Percentiles rank a stretch among this genome's conserved stretches.
phyloP scores from a whole-genome alignment of 2,888 invertebrate genomes.

The Eustalomyia histrio region DNA sequence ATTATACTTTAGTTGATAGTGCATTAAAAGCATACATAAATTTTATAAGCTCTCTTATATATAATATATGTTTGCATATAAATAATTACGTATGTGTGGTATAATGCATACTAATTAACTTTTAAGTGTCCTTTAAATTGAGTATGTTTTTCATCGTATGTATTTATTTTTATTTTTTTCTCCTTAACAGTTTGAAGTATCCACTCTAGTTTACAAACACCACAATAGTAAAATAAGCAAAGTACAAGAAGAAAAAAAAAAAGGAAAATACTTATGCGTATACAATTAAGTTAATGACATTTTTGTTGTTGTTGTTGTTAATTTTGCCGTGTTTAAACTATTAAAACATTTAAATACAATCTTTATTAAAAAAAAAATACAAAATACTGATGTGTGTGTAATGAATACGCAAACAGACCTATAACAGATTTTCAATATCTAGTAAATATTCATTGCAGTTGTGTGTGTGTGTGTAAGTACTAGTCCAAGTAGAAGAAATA shows the following conservation, averaged over 20 bases:
- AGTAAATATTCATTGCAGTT: neutral
- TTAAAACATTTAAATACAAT: conserved; percentile 43
- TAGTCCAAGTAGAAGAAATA: neutral
- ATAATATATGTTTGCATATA: neutral
- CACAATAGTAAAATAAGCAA: neutral
- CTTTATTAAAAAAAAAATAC: conserved; percentile 35
- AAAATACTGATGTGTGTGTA: neutral
- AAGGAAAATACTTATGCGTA: conserved; percentile 26
- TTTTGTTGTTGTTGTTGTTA: conserved; percentile 27
- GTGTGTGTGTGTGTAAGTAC: too few species aligned
- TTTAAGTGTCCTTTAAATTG: conserved; percentile 51
- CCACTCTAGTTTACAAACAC: neutral
- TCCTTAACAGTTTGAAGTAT: neutral
- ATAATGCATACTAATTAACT: conserved; percentile 55
- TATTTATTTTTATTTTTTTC: too few species aligned
- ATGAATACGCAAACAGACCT: neutral
- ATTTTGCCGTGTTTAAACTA: conserved; percentile 20
- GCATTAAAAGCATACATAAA: too few species aligned
- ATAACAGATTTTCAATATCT: neutral
- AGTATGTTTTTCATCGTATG: neutral
- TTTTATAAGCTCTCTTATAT: neutral
- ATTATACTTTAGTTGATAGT: too few species aligned
- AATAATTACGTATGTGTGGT: neutral
- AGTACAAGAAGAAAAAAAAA: neutral
- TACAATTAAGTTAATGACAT: conserved; percentile 55